Percentiles rank a stretch among this genome's conserved stretches.
Conservation (phyloP, 30 jellyfish, hydroid and myxozoan species). For the Turritopsis rubra region DNA sequence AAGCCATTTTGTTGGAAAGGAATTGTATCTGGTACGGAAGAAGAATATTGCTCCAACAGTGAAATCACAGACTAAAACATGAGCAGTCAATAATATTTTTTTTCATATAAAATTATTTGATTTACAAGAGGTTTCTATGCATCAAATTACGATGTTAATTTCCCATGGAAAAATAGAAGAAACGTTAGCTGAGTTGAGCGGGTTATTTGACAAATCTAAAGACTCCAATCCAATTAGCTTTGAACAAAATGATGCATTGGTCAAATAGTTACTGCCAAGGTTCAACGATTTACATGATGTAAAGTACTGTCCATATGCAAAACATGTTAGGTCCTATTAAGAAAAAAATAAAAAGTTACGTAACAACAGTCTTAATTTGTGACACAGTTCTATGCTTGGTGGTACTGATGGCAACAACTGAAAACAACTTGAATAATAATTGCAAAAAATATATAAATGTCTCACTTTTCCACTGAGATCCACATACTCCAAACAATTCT, state of each 20-base stretch:
- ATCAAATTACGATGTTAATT: neutral
- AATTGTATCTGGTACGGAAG: too few relatives aligned
- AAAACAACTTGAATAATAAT: too few relatives aligned
- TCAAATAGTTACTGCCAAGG: neutral
- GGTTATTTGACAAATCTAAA: neutral
- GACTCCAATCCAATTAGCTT: neutral
- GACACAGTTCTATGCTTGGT: neutral
- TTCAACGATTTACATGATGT: conserved; percentile 1
- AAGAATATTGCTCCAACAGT: too few relatives aligned
- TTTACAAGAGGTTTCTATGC: neutral
- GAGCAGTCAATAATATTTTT: too few relatives aligned
- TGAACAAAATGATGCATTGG: neutral
- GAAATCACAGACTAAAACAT: too few relatives aligned
- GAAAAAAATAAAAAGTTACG: neutral
- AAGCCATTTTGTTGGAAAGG: too few relatives aligned
- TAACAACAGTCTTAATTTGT: neutral
- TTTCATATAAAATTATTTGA: neutral
- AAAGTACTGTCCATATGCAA: conserved; percentile 13
- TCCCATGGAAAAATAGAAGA: neutral
- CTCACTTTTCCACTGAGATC: conserved; percentile 25
- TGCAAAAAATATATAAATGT: neutral
- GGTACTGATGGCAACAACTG: neutral
- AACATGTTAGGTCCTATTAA: conserved; percentile 16
- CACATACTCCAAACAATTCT: neutral
- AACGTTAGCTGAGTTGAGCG: neutral